Evolutionary conservation across 2,797 vertebrate genomes (phyloP).

Genomic region (Eidolon dupreanum): DNA sequence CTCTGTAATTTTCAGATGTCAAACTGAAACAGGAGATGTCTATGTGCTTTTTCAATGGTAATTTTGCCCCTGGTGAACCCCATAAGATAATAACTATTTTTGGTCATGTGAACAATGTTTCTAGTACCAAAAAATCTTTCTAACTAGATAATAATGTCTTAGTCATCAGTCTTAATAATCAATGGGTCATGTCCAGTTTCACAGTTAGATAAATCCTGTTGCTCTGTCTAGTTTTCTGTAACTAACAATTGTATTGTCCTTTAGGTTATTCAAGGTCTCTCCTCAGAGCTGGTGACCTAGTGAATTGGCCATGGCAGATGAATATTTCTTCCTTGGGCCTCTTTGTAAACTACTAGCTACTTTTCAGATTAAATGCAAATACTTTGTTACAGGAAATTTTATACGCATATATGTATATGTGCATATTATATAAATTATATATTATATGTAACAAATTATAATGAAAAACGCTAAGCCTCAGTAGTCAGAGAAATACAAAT

Average conservation of each 20-base stretch:
- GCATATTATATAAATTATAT: not conserved
- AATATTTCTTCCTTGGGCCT: not conserved
- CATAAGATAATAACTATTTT: not conserved
- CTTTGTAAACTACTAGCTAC: constrained; percentile 16
- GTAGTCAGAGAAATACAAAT: constrained; percentile 29
- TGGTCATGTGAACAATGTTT: constrained; percentile 18
- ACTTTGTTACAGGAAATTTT: not conserved
- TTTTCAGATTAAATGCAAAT: constrained; percentile 41
- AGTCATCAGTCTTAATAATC: constrained; percentile 81
- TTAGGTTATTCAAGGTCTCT: not conserved
- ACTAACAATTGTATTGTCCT: not conserved
- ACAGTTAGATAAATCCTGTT: constrained; percentile 84
- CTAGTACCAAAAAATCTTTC: constrained; percentile 48
- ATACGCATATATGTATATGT: not conserved
- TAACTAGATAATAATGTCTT: constrained; percentile 71
- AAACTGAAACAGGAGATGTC: constrained; percentile 3
- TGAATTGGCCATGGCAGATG: not conserved
- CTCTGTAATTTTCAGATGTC: constrained; percentile 14
- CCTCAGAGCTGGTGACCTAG: not conserved
- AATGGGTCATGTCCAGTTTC: constrained; percentile 91
- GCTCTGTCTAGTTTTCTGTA: constrained; percentile 44
- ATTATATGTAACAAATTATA: not conserved
- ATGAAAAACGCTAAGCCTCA: not conserved
- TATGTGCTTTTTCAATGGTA: not conserved
- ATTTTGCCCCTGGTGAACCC: not conserved